Base-by-base conservation (phyloP, 2,888 invertebrate species). In the Drosophila austrosaltans region DNA sequence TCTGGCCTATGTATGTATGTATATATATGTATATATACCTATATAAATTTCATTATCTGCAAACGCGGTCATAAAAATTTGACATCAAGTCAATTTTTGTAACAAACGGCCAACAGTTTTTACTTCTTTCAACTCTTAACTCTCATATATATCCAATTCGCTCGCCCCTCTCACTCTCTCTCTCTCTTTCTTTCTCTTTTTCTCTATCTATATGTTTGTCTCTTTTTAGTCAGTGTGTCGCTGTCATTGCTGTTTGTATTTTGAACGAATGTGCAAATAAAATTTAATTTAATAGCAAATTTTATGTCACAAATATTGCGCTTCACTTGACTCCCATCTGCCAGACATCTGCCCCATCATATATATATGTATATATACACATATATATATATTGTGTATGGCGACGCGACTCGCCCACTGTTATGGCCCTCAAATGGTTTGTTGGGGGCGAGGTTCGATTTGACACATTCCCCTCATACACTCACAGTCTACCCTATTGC, bases 251-350 rank as follows among this genome's bases (percentile, higher is more conserved):
- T 65, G 78, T 64, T 54, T 74, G 64, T 81, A 57, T 77, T 82
- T 80, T 87, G 78, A 80, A 85, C 81, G 72, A 82, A 89, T 89
- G 86, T 82, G 86, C 83, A 83, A 86, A 89, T 87, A 89, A 85
- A 87, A 87, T 89, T 86, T 78, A 82, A 89, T 89, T 86, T 88
- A 88, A 87, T 82, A 78, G 80, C 87, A 67, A 75, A 78, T 88
- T 89, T 88, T 76, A 83, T 82, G 86, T 81, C 75, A 76, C 82
- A 88, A 87, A 82, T 89, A 89, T 80, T 80, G 82, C 69, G 87
- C 79, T 65, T 79, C 79, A 77, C 72, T 75, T 79, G 78, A 57
- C 62, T 63, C 54, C 63, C 70, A 62, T 48, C 61, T 40, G 25
- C 36, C 53, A 48, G 48, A 48, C 48, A 42, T 36, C 62, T 42